Base-by-base conservation (phyloP, 2,113 vertebrate species). In the Periophthalmodon schlosseri region DNA sequence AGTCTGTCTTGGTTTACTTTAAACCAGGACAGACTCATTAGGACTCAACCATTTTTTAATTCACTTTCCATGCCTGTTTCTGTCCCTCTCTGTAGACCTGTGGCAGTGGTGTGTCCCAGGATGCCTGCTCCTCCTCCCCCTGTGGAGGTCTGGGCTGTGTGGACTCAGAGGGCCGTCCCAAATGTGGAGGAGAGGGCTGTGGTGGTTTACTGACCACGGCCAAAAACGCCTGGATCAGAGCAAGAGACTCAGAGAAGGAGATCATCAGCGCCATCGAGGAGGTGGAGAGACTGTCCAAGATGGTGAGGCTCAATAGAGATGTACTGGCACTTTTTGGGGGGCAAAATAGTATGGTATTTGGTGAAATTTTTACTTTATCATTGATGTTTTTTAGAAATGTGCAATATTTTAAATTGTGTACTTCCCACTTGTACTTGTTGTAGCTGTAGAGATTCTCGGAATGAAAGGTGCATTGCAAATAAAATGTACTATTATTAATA, bases 231-330 rank as follows among this genome's bases (percentile, higher is more conserved):
- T 96, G 95, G 95, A 93, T 91, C 82, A 96, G 95, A 69, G 93
- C 95, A 74, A 93, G 88, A 80, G 94, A 97, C 76, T 96, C 96
- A 28, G 96, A 99, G 85, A 91, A 88, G 82, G 95, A 98, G 54
- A 95, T 99, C 70, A 78, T 91, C 75, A 94, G 86, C 4, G 96
- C 96, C 4, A 92, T 99, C 90, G 94, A 95, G 71, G 97, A 99
- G 72, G 96, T 99, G 81, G 96, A 98, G 73, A 95, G 96, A 78
- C 96, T 99, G 69, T 98, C 96, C 47, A 95, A 93, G 90, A 95
- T 96, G 96, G 98, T 98, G 94, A 91, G 91, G 57, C 34, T 52
- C 49, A 6, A 20, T 11, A 2, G 20, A 44, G 8, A 44, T 11
- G 8, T 44, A 10, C 39, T 9, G 39, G 39, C 39, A 10, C 39